Percentiles rank a stretch among this genome's conserved stretches.
phyloP scores from a whole-genome alignment of 2,797 vertebrate species.

The Oreonectes daqikongensis region DNA sequence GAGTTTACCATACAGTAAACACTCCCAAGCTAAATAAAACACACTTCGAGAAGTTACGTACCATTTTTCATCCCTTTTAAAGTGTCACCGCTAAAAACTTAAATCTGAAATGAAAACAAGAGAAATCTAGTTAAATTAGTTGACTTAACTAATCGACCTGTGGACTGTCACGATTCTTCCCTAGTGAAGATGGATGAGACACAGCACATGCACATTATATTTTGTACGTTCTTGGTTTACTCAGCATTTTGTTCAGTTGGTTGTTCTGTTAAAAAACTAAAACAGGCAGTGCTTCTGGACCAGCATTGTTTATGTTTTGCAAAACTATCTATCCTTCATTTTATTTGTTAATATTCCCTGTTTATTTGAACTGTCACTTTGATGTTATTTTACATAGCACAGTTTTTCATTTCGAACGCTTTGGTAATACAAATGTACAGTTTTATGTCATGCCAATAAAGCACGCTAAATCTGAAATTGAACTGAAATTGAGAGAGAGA shows the following conservation, averaged over 20 bases:
- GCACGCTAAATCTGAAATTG: background rate
- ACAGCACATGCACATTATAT: background rate
- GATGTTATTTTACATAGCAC: background rate
- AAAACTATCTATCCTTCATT: background rate
- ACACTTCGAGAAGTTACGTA: background rate
- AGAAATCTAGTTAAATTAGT: background rate
- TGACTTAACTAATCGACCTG: background rate
- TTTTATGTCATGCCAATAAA: slow-evolving; percentile 14
- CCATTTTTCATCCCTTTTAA: background rate
- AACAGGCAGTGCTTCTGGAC: too few species aligned
- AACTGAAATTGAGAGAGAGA: slow-evolving; percentile 2
- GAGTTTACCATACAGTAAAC: background rate
- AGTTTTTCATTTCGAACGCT: background rate
- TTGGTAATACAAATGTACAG: slow-evolving; percentile 6
- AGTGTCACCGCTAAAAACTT: background rate
- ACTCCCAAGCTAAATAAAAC: background rate
- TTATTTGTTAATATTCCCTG: background rate
- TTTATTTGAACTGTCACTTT: background rate
- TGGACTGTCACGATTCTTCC: background rate
- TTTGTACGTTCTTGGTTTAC: background rate
- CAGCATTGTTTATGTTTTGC: background rate
- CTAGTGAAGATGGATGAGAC: background rate
- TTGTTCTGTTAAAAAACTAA: background rate
- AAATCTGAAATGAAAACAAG: background rate
- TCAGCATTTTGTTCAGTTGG: background rate